phyloP scores from a whole-genome alignment of 2,888 invertebrate genomes.

The Drosophila rellima region DNA sequence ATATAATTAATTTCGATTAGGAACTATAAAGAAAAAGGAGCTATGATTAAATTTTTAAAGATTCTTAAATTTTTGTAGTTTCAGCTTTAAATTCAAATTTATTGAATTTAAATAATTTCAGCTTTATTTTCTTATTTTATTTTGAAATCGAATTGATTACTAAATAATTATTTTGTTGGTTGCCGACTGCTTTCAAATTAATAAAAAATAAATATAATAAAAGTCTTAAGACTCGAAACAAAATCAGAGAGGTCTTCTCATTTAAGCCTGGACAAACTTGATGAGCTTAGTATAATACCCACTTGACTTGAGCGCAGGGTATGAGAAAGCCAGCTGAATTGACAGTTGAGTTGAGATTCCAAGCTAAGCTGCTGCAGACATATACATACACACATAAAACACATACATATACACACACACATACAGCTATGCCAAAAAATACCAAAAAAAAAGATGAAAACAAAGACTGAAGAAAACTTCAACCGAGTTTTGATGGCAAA shows the following conservation, averaged over 20 bases:
- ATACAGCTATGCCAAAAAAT: constrained; percentile 24
- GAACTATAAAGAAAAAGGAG: too few relatives aligned
- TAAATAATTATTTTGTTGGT: too few relatives aligned
- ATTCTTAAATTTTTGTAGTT: too few relatives aligned
- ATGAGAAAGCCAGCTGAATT: constrained; percentile 10
- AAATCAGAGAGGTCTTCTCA: background rate
- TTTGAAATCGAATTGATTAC: too few relatives aligned
- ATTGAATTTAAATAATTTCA: too few relatives aligned
- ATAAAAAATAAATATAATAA: too few relatives aligned
- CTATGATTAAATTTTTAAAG: too few relatives aligned
- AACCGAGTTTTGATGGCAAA: constrained; percentile 70
- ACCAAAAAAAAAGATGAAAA: constrained; percentile 48
- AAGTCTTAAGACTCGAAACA: too few relatives aligned
- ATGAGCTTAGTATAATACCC: background rate
- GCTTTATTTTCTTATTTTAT: too few relatives aligned
- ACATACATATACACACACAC: constrained; percentile 20
- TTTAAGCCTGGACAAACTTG: background rate
- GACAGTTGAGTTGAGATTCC: constrained; percentile 12
- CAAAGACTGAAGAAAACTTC: constrained; percentile 45
- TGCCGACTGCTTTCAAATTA: too few relatives aligned
- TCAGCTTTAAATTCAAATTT: too few relatives aligned
- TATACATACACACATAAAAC: constrained; percentile 19
- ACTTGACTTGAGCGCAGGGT: constrained; percentile 17
- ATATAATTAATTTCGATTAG: too few relatives aligned
- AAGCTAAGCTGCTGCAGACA: constrained; percentile 19